These are phyloP conservation scores for Chroicocephalus ridibundus DNA, from an alignment of 2,113 vertebrate species.

Conservation along the genomic window DNA sequence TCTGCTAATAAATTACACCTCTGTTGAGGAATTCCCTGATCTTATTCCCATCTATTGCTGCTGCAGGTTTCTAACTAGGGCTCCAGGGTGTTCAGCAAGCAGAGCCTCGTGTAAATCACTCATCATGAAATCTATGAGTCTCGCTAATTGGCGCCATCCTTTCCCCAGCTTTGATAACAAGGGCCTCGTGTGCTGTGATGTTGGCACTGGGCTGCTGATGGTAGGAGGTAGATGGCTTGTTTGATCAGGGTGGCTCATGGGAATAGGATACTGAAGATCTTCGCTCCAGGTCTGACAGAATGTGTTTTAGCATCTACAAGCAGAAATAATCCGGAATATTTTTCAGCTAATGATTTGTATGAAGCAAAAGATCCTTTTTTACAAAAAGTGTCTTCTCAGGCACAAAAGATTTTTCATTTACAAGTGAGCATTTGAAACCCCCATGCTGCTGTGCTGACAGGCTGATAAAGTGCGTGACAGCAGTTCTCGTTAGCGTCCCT, in stretches of 20 bases:
- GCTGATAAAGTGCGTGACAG: background rate
- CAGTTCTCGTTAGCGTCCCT: background rate
- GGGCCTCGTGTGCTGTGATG: background rate
- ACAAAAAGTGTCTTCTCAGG: background rate
- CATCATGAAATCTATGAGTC: background rate
- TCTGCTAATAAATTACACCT: constrained; percentile 32
- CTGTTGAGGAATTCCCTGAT: constrained; percentile 27
- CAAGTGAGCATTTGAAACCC: background rate
- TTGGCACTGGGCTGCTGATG: background rate
- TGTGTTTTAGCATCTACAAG: background rate
- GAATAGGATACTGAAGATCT: background rate
- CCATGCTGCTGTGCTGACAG: constrained; percentile 13
- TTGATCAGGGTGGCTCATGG: background rate
- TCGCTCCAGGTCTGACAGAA: background rate
- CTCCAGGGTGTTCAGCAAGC: background rate
- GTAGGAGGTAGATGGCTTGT: background rate
- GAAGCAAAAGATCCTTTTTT: background rate
- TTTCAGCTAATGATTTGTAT: background rate
- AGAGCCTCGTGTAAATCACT: background rate
- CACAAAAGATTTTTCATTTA: background rate
- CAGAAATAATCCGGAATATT: background rate
- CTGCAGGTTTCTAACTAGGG: background rate
- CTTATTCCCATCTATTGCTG: constrained; percentile 20
- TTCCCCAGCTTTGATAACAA: background rate
- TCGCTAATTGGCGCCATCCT: background rate